Base-by-base conservation (phyloP, 2,797 vertebrate genomes). In the Pipistrellus pygmaeus region DNA sequence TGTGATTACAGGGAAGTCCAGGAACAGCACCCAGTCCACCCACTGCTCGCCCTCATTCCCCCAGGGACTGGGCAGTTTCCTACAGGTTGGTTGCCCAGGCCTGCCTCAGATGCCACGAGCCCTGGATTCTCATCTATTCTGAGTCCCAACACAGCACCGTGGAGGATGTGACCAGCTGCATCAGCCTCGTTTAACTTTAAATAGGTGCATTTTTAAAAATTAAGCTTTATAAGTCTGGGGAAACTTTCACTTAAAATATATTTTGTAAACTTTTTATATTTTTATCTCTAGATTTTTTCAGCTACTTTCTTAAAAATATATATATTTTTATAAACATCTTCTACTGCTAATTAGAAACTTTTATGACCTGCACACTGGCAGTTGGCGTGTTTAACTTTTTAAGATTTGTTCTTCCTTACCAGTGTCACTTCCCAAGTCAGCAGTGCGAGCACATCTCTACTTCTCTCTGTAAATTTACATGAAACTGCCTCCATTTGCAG, bases 281-380 rank as follows among this genome's bases (percentile, higher is more conserved):
- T 55, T 55, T 55, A 55, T 94, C 94, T 97, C 90, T 98, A 98
- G 96, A 44, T 97, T 97, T 98, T 98, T 98, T 95, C 95, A 98
- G 94, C 97, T 98, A 98, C 98, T 98, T 98, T 98, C 98, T 96
- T 97, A 98, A 98, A 97, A 96, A 68, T 98, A 95, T 98, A 98
- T 98, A 48, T 48, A 41, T 98, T 98, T 98, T 98, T 98, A 98
- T 97, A 90, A 97, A 98, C 96, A 88, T 96, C 89, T 30, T 95
- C 95, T 98, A 97, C 98, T 98, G 98, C 98, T 98, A 96, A 71
- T 97, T 98, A 97, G 97, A 97, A 97, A 94, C 96, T 91, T 98
- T 87, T 95, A 64, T 81, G 96, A 96, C 90, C 69, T 96, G 53
- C 20, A 86, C 81, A 96, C 83, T 85, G 97, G 98, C 96, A 97